Evolutionary conservation across 92 coral and sea anemone species (phyloP), one percentile per base, ranked within the genome.

Genomic region (Parazoanthus darwini): DNA sequence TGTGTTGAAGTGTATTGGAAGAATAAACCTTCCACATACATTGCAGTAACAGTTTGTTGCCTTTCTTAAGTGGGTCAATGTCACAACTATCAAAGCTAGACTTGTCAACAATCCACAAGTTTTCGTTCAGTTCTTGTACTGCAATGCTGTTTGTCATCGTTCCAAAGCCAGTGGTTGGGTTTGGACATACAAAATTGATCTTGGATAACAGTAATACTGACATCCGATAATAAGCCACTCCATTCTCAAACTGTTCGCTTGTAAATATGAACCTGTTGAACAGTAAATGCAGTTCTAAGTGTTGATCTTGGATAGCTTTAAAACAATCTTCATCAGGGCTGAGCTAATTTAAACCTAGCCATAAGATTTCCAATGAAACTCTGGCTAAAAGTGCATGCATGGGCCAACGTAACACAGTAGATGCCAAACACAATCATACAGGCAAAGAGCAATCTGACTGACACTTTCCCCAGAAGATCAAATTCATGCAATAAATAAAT

Each of bases 171-270:
- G 23, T 76, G 33, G 25, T 44, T 76, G 79, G 79, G 23, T 42
- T 37, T 38, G 79, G 79, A 22, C 79, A 76, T 0, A 76, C 46
- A 39, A 76, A 76, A 39, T 20, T 16, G 48, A 76, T 20, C 25
- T 37, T 39, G 46, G 79, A 36, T 76, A 43, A 5, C 0, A 42
- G 43, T n/a, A 15, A 6, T 13, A 76, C 79, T 14, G n/a, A 37
- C 79, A 76, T 76, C 9, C 79, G 79, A 76, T 76, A 76, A 39
- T 76, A 76, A 37, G 79, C 79, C 79, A 15, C 10, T 18, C 29
- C 79, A 76, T n/a, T 39, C 48, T 76, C n/a, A 76, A 76, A 76
- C 51, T 76, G 79, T 38, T 76, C 79, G 4, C 15, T 37, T 76
- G 79, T 39, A 76, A 76, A 76, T 20, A 16, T 22, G 18, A 76